Evolutionary conservation across 2,113 vertebrate species (phyloP), one percentile per base, ranked within the genome.

Genomic region (Clinocottus analis): DNA sequence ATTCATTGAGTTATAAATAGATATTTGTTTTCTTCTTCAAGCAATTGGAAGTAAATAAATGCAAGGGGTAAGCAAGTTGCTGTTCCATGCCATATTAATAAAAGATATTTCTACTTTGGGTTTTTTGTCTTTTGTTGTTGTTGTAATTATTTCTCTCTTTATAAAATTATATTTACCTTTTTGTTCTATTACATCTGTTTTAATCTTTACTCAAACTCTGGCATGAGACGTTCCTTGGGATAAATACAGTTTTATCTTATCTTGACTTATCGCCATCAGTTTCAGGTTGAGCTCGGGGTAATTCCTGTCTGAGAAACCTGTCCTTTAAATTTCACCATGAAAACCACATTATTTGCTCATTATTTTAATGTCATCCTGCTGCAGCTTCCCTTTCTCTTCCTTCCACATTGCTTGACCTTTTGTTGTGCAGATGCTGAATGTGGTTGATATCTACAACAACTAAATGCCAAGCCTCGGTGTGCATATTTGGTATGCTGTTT

Each of bases 401-500:
- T 1, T 39, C 23, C 37, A 16, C 41, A 51, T 37, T 62, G 17
- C 81, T 75, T 72, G 77, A 72, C 76, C 70, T 72, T 60, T 58
- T 80, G 66, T 47, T 58, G 39, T 51, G 63, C 65, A 23, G 62
- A 16, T 73, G 37, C 58, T 47, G 55, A 37, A 62, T 45, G 12
- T 77, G 73, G 41, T 35, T 13, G 35, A 55, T 17, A 82, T 59
- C 56, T 33, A 23, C 47, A 53, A 29, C 63, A 55, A 17, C 75
- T 23, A 79, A 86, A 87, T 78, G 72, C 72, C 75, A 76, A 14
- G 19, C 59, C 21, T 29, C n/a, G n/a, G 64, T 62, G 56, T 73
- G 29, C 47, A 17, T 85, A 60, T 67, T 53, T 41, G 47, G 5
- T 35, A 29, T 53, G 55, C 61, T 77, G 47, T 7, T 49, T 49